Evolutionary conservation across 2,113 vertebrate species (phyloP), one percentile per base, ranked within the genome.

Genomic region (Panthera tigris): DNA sequence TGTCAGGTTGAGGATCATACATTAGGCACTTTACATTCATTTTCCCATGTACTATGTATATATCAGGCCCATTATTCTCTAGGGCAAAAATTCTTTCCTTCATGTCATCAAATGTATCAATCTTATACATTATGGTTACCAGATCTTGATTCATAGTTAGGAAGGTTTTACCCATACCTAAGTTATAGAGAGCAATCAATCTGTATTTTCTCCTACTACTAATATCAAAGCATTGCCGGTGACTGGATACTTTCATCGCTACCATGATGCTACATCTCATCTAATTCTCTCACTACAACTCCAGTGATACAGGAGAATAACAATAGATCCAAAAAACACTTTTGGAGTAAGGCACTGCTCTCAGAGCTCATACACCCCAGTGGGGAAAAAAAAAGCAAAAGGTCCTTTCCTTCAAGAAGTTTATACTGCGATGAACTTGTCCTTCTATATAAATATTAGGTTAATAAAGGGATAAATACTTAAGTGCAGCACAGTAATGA

Each of bases 21-120:
- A 90, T 89, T 57, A 92, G 41, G 33, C n/a, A 89, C 10, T 69
- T 93, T 80, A 71, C 13, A 69, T 65, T 87, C 85, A 76, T 76
- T 96, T 97, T 88, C 89, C 71, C 78, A 1, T 69, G 36, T 71
- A 74, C 27, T 57, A 16, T 45, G 25, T 85, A 50, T 23, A 41
- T 65, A 83, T 21, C 16, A 82, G 69, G 39, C 3, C 55, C 31
- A 83, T 39, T 81, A 48, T 89, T 96, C n/a, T 21, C 73, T 3
- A 81, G 41, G 13, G 21, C 48, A 94, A 94, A 95, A 88, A 29
- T 69, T 81, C 16, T 95, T 89, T 79, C 95, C 84, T 87, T 98
- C 45, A 90, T 94, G 36, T 89, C 68, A 89, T 84, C 18, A 89
- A 82, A 74, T 86, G 45, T 55, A 68, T 68, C 50, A 71, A 12